Conservation (phyloP, 2,888 invertebrate genomes). For the Melinaea marsaeus region DNA sequence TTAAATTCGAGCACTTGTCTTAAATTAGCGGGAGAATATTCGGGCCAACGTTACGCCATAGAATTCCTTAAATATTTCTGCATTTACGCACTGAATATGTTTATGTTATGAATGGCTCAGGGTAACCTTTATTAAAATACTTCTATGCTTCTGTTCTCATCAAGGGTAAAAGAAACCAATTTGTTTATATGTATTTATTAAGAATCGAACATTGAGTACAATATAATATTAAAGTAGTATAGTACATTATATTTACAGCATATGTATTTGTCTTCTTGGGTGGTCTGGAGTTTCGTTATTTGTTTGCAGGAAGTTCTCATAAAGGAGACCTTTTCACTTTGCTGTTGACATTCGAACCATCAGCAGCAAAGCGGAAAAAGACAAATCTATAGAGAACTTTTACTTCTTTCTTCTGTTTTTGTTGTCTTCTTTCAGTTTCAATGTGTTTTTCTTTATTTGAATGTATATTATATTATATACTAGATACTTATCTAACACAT, state of each 20-base stretch:
- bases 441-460: neutral
- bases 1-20: slow-evolving; percentile 54
- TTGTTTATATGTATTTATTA: neutral
- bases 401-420: slow-evolving; percentile 37
- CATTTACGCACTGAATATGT: slow-evolving; percentile 41
- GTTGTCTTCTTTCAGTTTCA: neutral
- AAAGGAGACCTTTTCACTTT: slow-evolving; percentile 79
- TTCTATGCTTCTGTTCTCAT: neutral
- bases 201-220: too few relatives aligned
- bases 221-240: too few relatives aligned
- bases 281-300: too few relatives aligned
- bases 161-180: neutral
- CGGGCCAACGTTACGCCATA: slow-evolving; percentile 57
- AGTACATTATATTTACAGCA: too few relatives aligned
- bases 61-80: slow-evolving; percentile 53
- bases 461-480: neutral
- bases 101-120: slow-evolving; percentile 30
- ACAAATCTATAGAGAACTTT: slow-evolving; percentile 75
- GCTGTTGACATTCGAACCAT: slow-evolving; percentile 71
- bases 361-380: slow-evolving; percentile 80
- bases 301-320: slow-evolving; percentile 64
- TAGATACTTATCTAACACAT: too few relatives aligned
- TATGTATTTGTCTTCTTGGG: too few relatives aligned
- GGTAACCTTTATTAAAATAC: slow-evolving; percentile 18
- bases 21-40: slow-evolving; percentile 63